A percentile compares a stretch with the other conserved stretches of the same genome.
These are phyloP conservation scores for Theretra japonica DNA, from an alignment of 2,888 invertebrate genomes.

Conservation along the genomic window DNA sequence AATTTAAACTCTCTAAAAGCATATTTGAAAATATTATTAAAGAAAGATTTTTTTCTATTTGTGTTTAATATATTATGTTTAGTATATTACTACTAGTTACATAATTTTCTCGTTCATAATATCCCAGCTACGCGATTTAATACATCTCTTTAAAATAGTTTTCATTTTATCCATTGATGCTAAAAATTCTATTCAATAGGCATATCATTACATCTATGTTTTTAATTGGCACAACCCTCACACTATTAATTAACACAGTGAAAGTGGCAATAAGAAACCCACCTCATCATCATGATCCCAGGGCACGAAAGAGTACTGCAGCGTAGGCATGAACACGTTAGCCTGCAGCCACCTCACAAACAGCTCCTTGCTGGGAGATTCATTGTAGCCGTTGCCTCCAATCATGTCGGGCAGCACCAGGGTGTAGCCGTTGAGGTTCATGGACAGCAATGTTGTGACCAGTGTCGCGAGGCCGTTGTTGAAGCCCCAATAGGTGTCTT, in stretches of 20 bases:
- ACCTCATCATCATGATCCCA: slow-evolving; percentile 90
- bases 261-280: neutral
- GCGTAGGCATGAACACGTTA: slow-evolving; percentile 90
- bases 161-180: too few relatives aligned
- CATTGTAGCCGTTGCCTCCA: slow-evolving; percentile 87
- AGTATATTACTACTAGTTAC: too few relatives aligned
- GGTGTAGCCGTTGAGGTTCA: slow-evolving; percentile 87
- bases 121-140: too few relatives aligned
- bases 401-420: slow-evolving; percentile 92
- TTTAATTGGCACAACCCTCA: too few relatives aligned
- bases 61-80: too few relatives aligned
- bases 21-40: too few relatives aligned
- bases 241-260: neutral
- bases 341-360: slow-evolving; percentile 92
- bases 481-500: slow-evolving; percentile 88
- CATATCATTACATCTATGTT: too few relatives aligned
- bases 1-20: too few relatives aligned
- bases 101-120: too few relatives aligned
- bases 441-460: slow-evolving; percentile 88
- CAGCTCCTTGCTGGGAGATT: slow-evolving; percentile 84
- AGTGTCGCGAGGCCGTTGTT: slow-evolving; percentile 89
- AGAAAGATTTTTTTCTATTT: too few relatives aligned
- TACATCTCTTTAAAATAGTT: too few relatives aligned
- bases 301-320: slow-evolving; percentile 92
- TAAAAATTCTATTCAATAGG: too few relatives aligned